Evolutionary conservation across 2,113 vertebrate species (phyloP), one percentile per base, ranked within the genome.

Genomic region (Clarias magur): DNA sequence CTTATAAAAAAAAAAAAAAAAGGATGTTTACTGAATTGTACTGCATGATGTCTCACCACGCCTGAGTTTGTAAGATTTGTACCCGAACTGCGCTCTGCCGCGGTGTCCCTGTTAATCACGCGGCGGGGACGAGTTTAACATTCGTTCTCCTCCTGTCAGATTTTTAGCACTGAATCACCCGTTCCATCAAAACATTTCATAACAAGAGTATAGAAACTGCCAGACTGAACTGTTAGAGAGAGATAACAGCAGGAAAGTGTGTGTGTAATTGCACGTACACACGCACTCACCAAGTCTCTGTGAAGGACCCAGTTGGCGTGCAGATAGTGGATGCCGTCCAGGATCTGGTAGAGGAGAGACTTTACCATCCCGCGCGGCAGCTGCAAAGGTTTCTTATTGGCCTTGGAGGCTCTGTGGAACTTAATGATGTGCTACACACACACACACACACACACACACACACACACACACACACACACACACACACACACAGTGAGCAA

Each of bases 291-390:
- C 96, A 99, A 96, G 95, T 99, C 98, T 96, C 98, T 97, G 95
- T 99, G 98, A 86, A 99, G 97, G 92, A 99, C 98, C 98, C 98
- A 99, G 95, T 99, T 99, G 93, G 98, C 97, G 90, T 99, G 98
- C 92, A 99, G 96, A 95, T 99, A 99, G 95, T 99, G 98, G 95
- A 99, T 99, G 92, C 98, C 98, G 91, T 99, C 98, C 93, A 99
- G 95, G 94, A 99, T 99, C 96, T 99, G 98, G 96, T 99, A 99
- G 15, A 99, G 96, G 88, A 99, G 95, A 81, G 98, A 99, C 95
- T 99, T 99, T 93, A 99, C 98, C 98, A 99, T 99, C 93, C 98
- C 98, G 93, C 98, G 96, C 81, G 98, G 98, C 95, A 99, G 96
- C 95, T 99, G 98, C 95, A 99, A 96, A 87, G 98, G 98, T 94